These are phyloP conservation scores for Chrysomallon squamiferum DNA, from an alignment of 1,140 invertebrate species.

Conservation along the genomic window DNA sequence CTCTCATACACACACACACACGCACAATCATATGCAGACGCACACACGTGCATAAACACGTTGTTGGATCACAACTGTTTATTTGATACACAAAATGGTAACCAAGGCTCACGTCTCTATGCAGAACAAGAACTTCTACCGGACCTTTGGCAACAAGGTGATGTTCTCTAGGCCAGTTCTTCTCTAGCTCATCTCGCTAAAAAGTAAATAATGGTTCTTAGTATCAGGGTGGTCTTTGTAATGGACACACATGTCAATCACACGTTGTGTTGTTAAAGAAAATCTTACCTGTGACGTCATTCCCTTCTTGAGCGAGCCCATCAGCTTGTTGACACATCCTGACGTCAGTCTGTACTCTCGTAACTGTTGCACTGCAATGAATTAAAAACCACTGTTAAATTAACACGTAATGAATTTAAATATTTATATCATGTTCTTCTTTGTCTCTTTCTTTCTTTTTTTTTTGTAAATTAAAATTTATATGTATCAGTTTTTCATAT, in stretches of 20 bases:
- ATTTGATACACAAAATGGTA: too few relatives aligned
- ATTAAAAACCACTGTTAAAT: too few relatives aligned
- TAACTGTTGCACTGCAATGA: slow-evolving; percentile 51
- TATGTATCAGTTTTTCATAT: too few relatives aligned
- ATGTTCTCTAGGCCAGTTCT: slow-evolving; percentile 41
- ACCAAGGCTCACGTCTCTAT: slow-evolving; percentile 50
- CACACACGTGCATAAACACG: too few relatives aligned
- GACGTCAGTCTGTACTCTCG: slow-evolving; percentile 52
- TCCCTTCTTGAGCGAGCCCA: slow-evolving; percentile 50
- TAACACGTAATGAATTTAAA: too few relatives aligned
- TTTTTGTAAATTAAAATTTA: too few relatives aligned
- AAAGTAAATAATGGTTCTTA: slow-evolving; percentile 1
- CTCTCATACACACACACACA: too few relatives aligned
- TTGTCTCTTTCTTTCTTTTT: too few relatives aligned
- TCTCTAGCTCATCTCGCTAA: slow-evolving; percentile 53
- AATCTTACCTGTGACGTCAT: slow-evolving; percentile 55
- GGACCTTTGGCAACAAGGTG: slow-evolving; percentile 53
- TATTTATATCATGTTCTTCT: too few relatives aligned
- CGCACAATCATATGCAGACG: too few relatives aligned
- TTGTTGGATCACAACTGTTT: too few relatives aligned
- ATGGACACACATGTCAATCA: too few relatives aligned
- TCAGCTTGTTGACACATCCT: slow-evolving; percentile 45
- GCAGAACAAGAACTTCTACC: slow-evolving; percentile 53
- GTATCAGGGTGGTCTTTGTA: neutral
- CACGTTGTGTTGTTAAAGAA: neutral